Evolutionary conservation across 2,888 invertebrate genomes (phyloP).

Genomic region (Acronicta leporina): DNA sequence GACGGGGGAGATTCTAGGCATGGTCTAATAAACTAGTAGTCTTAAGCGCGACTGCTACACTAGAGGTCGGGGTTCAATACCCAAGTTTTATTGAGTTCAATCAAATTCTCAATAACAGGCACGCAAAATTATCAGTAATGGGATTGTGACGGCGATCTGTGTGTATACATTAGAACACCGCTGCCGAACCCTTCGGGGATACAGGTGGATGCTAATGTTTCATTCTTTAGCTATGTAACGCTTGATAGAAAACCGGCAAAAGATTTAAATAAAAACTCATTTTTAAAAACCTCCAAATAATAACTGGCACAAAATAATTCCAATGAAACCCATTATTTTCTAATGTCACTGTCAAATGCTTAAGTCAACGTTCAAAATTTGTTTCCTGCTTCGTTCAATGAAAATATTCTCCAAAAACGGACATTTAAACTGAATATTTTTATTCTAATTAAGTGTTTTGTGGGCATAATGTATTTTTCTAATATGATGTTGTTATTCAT

Average conservation of each 20-base stretch:
- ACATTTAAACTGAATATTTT: constrained; percentile 28
- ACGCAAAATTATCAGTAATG: no score
- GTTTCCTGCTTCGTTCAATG: constrained; percentile 55
- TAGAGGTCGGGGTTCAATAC: no score
- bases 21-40: no score
- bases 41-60: no score
- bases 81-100: no score
- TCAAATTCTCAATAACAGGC: no score
- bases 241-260: no score
- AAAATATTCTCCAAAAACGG: constrained; percentile 41
- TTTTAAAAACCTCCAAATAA: neutral
- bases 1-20: neutral
- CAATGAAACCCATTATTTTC: neutral
- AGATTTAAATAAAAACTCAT: constrained; percentile 11
- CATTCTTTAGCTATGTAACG: no score
- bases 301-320: constrained; percentile 41
- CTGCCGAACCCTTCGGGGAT: no score
- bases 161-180: no score
- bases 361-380: constrained; percentile 62
- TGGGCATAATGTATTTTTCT: constrained; percentile 51
- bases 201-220: no score
- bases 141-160: no score
- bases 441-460: constrained; percentile 35
- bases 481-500: constrained; percentile 54
- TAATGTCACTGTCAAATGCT: constrained; percentile 42